Evolutionary conservation across 2,888 invertebrate species (phyloP), one percentile per base, ranked within the genome.

Genomic region (Leucophora obtusa): DNA sequence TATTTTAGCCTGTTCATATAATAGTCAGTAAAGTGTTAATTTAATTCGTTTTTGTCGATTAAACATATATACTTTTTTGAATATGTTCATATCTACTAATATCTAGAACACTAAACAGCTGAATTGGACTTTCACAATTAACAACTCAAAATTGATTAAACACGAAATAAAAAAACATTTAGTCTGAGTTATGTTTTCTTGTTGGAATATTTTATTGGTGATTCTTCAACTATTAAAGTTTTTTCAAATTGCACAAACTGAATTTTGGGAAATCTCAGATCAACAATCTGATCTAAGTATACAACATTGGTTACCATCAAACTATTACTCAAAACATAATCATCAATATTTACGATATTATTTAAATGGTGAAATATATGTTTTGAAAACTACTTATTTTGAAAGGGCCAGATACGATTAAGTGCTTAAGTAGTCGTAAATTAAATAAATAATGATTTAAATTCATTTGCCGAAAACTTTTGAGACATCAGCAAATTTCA

Each of bases 301-400:
- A 9, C 28, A 71, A 11, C 50, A 72, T 24, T 81, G 80, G 80
- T 50, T 77, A 21, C 80, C 80, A 2, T 77, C 76, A n/a, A 81
- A 81, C 69, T 81, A 69, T 15, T 81, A 81, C 69, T 81, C 80
- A n/a, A 38, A 58, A 10, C 35, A 59, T 17, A 81, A 81, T 73
- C 80, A 81, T 76, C 72, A 59, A 28, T 81, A 77, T 59, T 50
- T 81, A 5, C 14, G 73, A 9, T 35, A 72, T 17, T 77, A 81
- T 50, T 72, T 58, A 28, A 53, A 10, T 21, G 76, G 63, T 15
- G 35, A 73, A 3, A 65, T 77, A 21, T 33, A 81, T 50, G 33
- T 59, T 11, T 1, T 81, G 21, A 76, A 11, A 33, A 58, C 60
- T 38, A 59, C 38, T 33, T 17, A 35, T 15, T 81, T 69, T 58